A percentile compares a stretch with the other conserved stretches of the same genome.
phyloP scores from a whole-genome alignment of 1,140 invertebrate genomes.

The Nomia melanderi region DNA sequence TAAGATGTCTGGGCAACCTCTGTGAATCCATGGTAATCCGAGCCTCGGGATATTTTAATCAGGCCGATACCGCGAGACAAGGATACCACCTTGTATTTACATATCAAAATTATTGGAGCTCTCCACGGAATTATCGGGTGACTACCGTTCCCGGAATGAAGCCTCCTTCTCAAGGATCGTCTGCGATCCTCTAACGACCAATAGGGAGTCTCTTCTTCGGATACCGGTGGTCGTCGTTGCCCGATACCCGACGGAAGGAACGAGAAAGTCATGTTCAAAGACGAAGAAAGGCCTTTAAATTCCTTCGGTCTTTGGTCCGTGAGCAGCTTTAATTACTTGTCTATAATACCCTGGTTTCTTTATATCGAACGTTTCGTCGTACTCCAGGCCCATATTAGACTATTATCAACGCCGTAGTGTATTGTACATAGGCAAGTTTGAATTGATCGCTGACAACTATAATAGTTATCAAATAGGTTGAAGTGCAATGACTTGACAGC shows the following conservation, averaged over 20 bases:
- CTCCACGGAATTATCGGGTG: conserved; percentile 56
- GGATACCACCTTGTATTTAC: conserved; percentile 65
- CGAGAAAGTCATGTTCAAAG: conserved; percentile 42
- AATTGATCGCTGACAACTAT: too few species aligned
- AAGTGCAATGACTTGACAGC: too few species aligned
- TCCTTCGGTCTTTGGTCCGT: conserved; percentile 34
- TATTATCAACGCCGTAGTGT: neutral
- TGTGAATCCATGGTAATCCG: conserved; percentile 56
- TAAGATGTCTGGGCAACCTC: conserved; percentile 63
- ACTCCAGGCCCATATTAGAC: neutral
- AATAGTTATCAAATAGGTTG: too few species aligned
- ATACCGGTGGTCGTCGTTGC: conserved; percentile 18
- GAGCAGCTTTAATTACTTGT: conserved; percentile 56
- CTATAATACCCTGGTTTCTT: conserved; percentile 35
- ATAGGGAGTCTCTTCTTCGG: conserved; percentile 36
- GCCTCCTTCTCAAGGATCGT: conserved; percentile 42
- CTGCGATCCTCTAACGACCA: conserved; percentile 51
- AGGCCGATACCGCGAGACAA: conserved; percentile 57
- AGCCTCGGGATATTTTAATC: conserved; percentile 66
- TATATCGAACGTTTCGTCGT: conserved; percentile 4
- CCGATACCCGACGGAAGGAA: conserved; percentile 23
- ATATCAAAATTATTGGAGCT: conserved; percentile 69
- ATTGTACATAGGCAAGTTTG: too few species aligned
- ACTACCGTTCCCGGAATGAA: conserved; percentile 50
- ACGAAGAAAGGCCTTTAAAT: conserved; percentile 48